These are phyloP conservation scores for Hylaeus volcanicus DNA, from an alignment of 1,140 invertebrate species.

Conservation along the genomic window DNA sequence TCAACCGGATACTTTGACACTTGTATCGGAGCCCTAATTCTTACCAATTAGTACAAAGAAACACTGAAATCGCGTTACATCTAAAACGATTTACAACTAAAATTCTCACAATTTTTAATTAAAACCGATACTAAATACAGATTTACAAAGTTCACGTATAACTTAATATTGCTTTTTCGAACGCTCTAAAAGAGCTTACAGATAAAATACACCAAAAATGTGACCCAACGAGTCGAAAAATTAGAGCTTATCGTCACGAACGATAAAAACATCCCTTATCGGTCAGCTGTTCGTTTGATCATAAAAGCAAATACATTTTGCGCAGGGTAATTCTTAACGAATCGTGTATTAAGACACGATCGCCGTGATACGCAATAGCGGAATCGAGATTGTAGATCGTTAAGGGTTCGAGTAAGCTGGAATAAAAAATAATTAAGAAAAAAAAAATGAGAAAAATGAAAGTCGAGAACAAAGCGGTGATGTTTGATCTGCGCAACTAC, in stretches of 20 bases:
- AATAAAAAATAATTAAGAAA: slow-evolving; percentile 6
- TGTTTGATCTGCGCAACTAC: slow-evolving; percentile 41
- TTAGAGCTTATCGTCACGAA: neutral
- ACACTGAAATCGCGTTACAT: neutral
- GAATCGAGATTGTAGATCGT: slow-evolving; percentile 16
- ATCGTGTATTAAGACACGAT: neutral
- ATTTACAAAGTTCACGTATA: slow-evolving; percentile 1
- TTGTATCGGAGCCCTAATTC: neutral
- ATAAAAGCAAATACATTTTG: slow-evolving; percentile 8
- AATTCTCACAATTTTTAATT: neutral
- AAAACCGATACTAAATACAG: neutral
- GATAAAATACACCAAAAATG: neutral
- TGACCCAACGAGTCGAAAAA: neutral
- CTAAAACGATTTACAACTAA: slow-evolving; percentile 1
- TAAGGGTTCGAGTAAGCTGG: slow-evolving; percentile 41
- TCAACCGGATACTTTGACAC: too few relatives aligned
- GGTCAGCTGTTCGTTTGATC: slow-evolving; percentile 9
- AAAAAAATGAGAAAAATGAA: slow-evolving; percentile 15
- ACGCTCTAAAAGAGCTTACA: neutral
- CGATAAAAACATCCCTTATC: slow-evolving; percentile 5
- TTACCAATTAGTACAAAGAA: neutral
- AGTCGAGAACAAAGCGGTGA: slow-evolving; percentile 29
- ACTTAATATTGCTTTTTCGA: slow-evolving; percentile 1
- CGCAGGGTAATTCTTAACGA: slow-evolving; percentile 1
- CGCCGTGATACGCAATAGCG: neutral